Percentiles rank a stretch among this genome's conserved stretches.
Conservation (phyloP, 2,113 vertebrate species). For the Ochotona princeps region DNA sequence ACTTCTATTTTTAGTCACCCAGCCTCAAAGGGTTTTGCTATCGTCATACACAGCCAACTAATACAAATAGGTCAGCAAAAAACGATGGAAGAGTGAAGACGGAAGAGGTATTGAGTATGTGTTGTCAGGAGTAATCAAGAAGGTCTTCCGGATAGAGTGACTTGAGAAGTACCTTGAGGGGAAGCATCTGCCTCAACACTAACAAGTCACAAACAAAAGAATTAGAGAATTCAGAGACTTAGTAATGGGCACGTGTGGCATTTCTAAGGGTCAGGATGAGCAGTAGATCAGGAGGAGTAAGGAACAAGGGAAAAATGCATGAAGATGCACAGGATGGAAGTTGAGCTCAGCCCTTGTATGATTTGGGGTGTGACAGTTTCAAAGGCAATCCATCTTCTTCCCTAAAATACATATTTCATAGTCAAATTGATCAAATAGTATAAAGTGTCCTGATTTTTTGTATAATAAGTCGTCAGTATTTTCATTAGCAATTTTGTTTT, state of each 20-base stretch:
- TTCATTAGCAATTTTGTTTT: not conserved
- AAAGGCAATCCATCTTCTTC: not conserved
- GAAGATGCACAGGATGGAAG: not conserved
- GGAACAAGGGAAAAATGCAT: not conserved
- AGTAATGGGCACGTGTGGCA: not conserved
- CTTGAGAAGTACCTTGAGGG: not conserved
- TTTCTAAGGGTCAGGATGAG: not conserved
- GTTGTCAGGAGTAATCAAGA: not conserved
- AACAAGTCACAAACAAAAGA: not conserved
- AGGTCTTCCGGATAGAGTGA: not conserved
- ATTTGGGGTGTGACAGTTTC: not conserved
- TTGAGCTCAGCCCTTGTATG: not conserved
- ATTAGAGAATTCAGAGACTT: not conserved
- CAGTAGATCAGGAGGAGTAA: not conserved
- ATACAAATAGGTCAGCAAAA: not conserved
- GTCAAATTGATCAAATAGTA: not conserved
- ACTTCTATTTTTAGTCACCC: no score
- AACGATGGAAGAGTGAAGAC: not conserved
- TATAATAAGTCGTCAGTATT: not conserved
- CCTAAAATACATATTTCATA: not conserved
- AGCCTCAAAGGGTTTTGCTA: no score
- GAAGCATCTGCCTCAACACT: not conserved
- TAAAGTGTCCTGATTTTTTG: not conserved
- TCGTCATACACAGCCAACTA: no score
- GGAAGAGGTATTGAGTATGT: accelerated